Evolutionary conservation across 2,888 invertebrate species (phyloP), one percentile per base, ranked within the genome.

Genomic region (Dioctria linearis): DNA sequence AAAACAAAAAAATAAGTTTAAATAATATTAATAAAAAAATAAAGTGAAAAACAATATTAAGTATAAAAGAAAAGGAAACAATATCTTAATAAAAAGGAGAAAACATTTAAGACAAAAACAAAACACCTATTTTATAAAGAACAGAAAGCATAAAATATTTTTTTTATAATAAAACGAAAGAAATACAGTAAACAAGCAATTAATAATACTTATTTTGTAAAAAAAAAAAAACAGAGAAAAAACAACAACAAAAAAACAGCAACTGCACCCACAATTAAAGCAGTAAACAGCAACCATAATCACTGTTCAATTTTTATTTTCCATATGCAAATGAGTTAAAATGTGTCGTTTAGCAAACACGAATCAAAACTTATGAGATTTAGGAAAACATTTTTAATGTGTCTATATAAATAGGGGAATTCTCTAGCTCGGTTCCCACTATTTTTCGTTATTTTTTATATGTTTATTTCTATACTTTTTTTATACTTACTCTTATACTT

Each of bases 91-190:
- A 63, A 49, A 49, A 42, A 76, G 63, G 63, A 63, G 49, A 49
- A 63, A 63, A 76, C 25, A 46, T 75, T 8, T 51, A 69, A 51
- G 69, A 75, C 57, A 75, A 42, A 75, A 54, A 5, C 46, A 69
- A 25, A 69, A 75, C 37, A 76, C 76, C 46, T 76, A 76, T 76
- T 76, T 76, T 76, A 57, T 76, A 76, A 76, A 61, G 37, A 63
- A 51, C 61, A 76, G 46, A 66, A 76, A 76, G 61, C 76, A 76
- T 76, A 46, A 63, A 76, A 76, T 76, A 76, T 76, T 76, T 76
- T 76, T 76, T 76, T 76, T 76, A 76, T 63, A 76, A 76, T 57
- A 63, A 37, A 76, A 46, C 61, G 40, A 63, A 25, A 5, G 46
- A 61, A 66, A 25, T 66, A 37, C 66, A 6, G 37, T 6, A 46